Evolutionary conservation across 1,140 invertebrate genomes (phyloP).

Genomic region (Pseudachorutes palmiensis): DNA sequence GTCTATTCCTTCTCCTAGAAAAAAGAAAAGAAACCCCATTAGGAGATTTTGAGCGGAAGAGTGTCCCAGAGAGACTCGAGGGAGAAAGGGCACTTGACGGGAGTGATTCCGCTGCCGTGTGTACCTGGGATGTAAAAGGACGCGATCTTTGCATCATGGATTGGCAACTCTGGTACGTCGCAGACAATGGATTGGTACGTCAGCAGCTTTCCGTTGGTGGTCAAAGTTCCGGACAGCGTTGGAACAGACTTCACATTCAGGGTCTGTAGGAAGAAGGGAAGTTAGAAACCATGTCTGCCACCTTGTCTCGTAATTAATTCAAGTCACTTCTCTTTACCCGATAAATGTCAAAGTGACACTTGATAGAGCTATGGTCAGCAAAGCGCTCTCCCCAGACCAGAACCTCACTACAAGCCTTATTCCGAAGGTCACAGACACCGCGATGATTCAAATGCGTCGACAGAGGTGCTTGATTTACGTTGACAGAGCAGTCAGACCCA

Average conservation of each 20-base stretch:
- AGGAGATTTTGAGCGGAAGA: too few species aligned
- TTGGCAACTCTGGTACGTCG: constrained; percentile 34
- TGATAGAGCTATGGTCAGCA: constrained; percentile 26
- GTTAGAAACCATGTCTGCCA: not conserved
- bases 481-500: constrained; percentile 34
- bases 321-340: constrained; percentile 21
- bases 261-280: constrained; percentile 13
- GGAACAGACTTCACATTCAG: constrained; percentile 26
- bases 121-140: constrained; percentile 34
- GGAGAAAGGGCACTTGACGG: not conserved
- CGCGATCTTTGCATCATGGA: constrained; percentile 37
- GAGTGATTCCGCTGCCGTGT: not conserved
- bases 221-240: constrained; percentile 18
- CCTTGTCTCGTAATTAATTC: not conserved
- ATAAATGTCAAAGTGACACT: constrained; percentile 37
- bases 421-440: constrained; percentile 33
- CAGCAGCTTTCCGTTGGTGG: constrained; percentile 27
- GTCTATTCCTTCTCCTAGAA: constrained; percentile 34
- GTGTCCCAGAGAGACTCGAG: too few species aligned
- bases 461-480: constrained; percentile 24
- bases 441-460: constrained; percentile 21
- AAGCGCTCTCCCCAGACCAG: constrained; percentile 35
- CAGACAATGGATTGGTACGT: constrained; percentile 36
- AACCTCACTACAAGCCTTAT: constrained; percentile 36
- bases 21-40: not conserved